Evolutionary conservation across 1,140 invertebrate genomes (phyloP).

Genomic region (Brevipalpus yothersi): DNA sequence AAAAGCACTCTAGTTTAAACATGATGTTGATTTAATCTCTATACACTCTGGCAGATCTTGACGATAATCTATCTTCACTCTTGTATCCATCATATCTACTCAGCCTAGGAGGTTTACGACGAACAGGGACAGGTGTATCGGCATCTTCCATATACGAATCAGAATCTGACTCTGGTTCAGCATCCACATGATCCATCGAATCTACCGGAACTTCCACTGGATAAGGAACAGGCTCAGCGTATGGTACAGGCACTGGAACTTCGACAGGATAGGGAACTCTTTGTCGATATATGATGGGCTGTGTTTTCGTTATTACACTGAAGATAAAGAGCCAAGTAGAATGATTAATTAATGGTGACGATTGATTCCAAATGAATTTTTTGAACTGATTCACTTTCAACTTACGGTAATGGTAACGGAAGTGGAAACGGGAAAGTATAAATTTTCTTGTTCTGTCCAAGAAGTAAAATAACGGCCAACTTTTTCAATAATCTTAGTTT

Average conservation of each 20-base stretch:
- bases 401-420: slow-evolving; percentile 1
- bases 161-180: too few species aligned
- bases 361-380: neutral
- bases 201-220: neutral
- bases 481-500: neutral
- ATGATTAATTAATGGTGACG: neutral
- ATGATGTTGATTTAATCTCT: too few species aligned
- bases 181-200: neutral
- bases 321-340: neutral
- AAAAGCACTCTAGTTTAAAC: too few species aligned
- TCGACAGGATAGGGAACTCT: neutral
- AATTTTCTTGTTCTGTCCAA: neutral
- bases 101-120: too few species aligned
- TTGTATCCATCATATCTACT: too few species aligned
- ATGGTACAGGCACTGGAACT: neutral
- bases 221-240: neutral
- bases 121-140: too few species aligned
- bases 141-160: too few species aligned
- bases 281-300: neutral
- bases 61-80: too few species aligned
- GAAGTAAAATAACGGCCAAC: neutral
- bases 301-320: neutral
- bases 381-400: neutral
- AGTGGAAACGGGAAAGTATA: neutral
- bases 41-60: too few species aligned